Conservation (phyloP, 2,888 invertebrate species). For the Acronicta psi region DNA sequence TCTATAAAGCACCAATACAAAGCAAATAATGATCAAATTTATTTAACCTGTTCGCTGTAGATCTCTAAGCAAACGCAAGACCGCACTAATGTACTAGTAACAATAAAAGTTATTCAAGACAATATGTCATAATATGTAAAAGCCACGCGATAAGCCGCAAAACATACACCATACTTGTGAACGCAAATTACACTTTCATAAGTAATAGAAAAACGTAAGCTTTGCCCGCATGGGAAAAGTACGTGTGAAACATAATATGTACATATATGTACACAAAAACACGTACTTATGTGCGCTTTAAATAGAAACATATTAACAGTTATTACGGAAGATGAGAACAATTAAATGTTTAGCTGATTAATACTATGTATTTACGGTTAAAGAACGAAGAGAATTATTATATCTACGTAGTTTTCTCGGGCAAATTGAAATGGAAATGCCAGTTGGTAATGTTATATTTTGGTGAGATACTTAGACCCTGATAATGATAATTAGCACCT, state of each 20-base stretch:
- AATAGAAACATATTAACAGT: conserved; percentile 25
- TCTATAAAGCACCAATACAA: not conserved
- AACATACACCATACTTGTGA: conserved; percentile 45
- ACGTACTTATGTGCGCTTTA: conserved; percentile 2
- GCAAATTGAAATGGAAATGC: not conserved
- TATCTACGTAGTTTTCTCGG: not conserved
- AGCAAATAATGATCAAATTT: conserved; percentile 13
- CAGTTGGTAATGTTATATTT: not conserved
- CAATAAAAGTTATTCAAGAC: conserved; percentile 47
- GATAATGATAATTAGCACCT: no score
- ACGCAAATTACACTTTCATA: conserved; percentile 48
- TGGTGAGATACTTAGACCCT: not conserved
- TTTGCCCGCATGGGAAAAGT: conserved; percentile 43
- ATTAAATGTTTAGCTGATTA: conserved; percentile 26
- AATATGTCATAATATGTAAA: conserved; percentile 48
- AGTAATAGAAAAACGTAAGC: conserved; percentile 42
- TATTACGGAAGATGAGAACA: conserved; percentile 26
- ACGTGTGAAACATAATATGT: conserved; percentile 25
- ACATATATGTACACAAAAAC: conserved; percentile 22
- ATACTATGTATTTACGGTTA: conserved; percentile 14
- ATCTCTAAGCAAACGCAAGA: conserved; percentile 16
- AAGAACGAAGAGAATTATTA: conserved; percentile 1
- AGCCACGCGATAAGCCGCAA: conserved; percentile 35
- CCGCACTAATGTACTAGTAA: conserved; percentile 39
- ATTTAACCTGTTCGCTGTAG: conserved; percentile 9